Evolutionary conservation across 1,140 invertebrate species (phyloP).

Genomic region (Delia radicum): DNA sequence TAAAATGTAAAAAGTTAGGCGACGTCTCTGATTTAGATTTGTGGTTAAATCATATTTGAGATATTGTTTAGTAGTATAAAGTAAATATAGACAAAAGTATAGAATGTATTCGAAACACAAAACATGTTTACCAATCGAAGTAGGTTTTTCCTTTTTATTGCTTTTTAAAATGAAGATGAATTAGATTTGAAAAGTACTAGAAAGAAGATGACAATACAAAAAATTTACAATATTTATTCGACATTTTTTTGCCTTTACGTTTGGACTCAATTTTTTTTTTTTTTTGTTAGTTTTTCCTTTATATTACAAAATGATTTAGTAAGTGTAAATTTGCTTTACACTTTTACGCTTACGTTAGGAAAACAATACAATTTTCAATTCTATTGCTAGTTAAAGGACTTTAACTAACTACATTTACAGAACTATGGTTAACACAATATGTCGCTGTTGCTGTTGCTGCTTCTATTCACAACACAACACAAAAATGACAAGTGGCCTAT

Average conservation of each 20-base stretch:
- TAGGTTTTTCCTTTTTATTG: no score
- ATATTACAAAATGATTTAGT: neutral
- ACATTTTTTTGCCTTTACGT: neutral
- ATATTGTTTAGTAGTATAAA: no score
- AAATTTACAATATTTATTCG: neutral
- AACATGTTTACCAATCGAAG: no score
- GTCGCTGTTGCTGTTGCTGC: neutral
- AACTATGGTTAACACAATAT: neutral
- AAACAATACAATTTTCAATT: neutral
- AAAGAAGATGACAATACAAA: neutral
- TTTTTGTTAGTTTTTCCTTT: neutral
- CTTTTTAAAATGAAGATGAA: no score
- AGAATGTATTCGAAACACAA: no score
- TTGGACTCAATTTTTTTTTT: neutral
- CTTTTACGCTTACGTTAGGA: neutral
- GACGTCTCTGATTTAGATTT: no score
- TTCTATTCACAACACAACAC: neutral
- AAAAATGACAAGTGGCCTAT: conserved; percentile 1
- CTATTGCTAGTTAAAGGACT: no score
- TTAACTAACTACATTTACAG: neutral
- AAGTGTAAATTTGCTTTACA: neutral
- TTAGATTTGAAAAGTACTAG: neutral
- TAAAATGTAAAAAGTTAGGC: no score
- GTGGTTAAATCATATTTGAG: no score
- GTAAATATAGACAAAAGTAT: no score